Evolutionary conservation across 1,140 invertebrate species (phyloP).

Genomic region (Heliconius hewitsoni): DNA sequence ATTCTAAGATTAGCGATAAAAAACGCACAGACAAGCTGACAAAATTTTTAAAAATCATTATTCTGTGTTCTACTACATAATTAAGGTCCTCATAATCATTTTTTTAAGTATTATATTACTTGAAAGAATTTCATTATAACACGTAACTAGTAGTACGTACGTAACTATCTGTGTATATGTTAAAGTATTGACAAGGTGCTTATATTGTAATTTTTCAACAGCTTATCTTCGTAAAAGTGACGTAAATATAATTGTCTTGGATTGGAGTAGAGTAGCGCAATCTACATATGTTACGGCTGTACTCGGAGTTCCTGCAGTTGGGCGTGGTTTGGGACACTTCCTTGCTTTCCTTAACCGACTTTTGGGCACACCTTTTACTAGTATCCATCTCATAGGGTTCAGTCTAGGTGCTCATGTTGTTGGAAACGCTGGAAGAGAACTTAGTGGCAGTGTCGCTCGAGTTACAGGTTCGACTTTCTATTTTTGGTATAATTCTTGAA

Average conservation of each 20-base stretch:
- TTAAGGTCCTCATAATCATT: no score
- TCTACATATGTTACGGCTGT: constrained; percentile 37
- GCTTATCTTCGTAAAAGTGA: background rate
- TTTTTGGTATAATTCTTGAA: no score
- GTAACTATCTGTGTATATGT: no score
- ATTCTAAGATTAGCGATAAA: no score
- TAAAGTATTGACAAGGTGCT: background rate
- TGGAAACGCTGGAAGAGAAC: constrained; percentile 85
- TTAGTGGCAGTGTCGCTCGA: constrained; percentile 50
- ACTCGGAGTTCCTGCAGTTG: constrained; percentile 61
- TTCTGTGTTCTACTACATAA: no score
- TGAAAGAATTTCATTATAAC: no score
- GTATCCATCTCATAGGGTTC: constrained; percentile 93
- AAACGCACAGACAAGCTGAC: no score
- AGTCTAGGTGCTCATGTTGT: constrained; percentile 93
- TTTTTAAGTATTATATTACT: no score
- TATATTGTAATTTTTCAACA: background rate
- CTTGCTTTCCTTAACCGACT: constrained; percentile 70
- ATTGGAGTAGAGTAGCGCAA: constrained; percentile 19
- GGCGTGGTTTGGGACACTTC: constrained; percentile 60
- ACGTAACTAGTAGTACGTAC: no score
- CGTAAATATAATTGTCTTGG: constrained; percentile 26
- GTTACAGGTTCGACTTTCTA: constrained; percentile 46
- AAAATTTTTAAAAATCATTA: no score
- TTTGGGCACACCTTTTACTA: constrained; percentile 55